A percentile compares a stretch with the other conserved stretches of the same genome.
Evolutionary conservation across 2,797 vertebrate genomes (phyloP).

Genomic region (Gobionotothen gibberifrons): DNA sequence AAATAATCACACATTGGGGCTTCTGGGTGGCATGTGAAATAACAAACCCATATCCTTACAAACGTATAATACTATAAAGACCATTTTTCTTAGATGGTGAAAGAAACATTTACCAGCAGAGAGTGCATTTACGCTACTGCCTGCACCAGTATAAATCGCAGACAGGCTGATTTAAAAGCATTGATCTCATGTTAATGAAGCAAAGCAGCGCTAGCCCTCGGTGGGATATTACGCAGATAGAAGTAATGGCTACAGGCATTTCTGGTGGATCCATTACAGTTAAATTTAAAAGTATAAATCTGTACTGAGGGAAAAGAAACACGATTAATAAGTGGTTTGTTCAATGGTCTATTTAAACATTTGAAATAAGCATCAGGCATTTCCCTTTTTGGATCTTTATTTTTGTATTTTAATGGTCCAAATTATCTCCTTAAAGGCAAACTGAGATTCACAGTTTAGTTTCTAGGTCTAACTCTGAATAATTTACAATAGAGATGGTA

Average conservation of each 20-base stretch:
- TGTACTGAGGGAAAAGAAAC: neutral
- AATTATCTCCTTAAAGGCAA: conserved; percentile 33
- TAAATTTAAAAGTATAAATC: conserved; percentile 19
- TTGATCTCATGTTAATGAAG: conserved; percentile 73
- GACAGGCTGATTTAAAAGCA: conserved; percentile 69
- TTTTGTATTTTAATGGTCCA: conserved; percentile 15
- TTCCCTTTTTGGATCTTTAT: neutral
- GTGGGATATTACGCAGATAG: conserved; percentile 41
- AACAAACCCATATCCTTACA: neutral
- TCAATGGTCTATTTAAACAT: conserved; percentile 17
- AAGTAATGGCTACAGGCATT: conserved; percentile 23
- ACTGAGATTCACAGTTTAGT: conserved; percentile 33
- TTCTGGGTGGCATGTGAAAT: neutral
- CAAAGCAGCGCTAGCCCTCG: conserved; percentile 14
- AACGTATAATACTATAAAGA: conserved; percentile 5
- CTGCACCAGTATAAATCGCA: conserved; percentile 43
- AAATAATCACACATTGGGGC: neutral
- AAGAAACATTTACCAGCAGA: conserved; percentile 15
- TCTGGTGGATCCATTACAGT: conserved; percentile 31
- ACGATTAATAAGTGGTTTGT: conserved; percentile 13
- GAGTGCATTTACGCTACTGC: conserved; percentile 47
- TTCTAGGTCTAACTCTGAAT: conserved; percentile 48
- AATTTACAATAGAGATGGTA: conserved; percentile 49
- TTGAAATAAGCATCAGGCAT: neutral
- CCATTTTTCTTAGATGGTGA: conserved; percentile 4